These are phyloP conservation scores for Sthenelais limicola DNA, from an alignment of 2,888 invertebrate genomes.

Conservation along the genomic window DNA sequence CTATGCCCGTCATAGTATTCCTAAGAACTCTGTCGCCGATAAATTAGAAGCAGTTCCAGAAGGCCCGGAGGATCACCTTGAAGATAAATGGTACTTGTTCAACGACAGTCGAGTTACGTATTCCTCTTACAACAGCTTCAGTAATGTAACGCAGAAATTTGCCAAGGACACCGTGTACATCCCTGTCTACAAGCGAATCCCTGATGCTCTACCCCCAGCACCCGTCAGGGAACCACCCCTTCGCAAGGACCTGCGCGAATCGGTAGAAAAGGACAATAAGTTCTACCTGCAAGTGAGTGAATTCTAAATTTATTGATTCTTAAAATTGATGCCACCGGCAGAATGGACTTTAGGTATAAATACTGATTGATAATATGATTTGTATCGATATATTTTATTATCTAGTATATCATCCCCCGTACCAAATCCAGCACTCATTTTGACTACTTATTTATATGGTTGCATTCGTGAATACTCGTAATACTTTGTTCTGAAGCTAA, in stretches of 20 bases:
- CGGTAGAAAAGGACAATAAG: conserved; percentile 44
- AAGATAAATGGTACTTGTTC: conserved; percentile 83
- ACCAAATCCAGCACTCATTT: too few relatives aligned
- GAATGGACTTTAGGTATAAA: too few relatives aligned
- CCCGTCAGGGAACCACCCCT: conserved; percentile 11
- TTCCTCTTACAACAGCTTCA: conserved; percentile 66
- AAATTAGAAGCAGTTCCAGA: neutral
- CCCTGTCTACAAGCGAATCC: conserved; percentile 78
- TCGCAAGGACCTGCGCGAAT: conserved; percentile 31
- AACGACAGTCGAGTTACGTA: conserved; percentile 83
- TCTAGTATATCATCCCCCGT: too few relatives aligned
- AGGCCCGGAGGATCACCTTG: conserved; percentile 55
- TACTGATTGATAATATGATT: too few relatives aligned
- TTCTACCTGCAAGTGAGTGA: conserved; percentile 39
- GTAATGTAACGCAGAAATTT: conserved; percentile 64
- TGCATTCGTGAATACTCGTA: neutral
- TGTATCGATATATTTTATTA: too few relatives aligned
- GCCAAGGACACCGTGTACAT: conserved; percentile 88
- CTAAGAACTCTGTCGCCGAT: conserved; percentile 21
- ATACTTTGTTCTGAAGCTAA: neutral
- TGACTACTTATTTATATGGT: too few relatives aligned
- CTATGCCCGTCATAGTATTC: conserved; percentile 75
- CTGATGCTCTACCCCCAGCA: neutral
- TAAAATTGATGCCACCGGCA: too few relatives aligned
- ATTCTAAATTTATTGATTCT: too few relatives aligned